A percentile compares a stretch with the other conserved stretches of the same genome.
Conservation (phyloP, 35 echinoderm and acorn worm genomes). For the Ophiothrix spiculata region DNA sequence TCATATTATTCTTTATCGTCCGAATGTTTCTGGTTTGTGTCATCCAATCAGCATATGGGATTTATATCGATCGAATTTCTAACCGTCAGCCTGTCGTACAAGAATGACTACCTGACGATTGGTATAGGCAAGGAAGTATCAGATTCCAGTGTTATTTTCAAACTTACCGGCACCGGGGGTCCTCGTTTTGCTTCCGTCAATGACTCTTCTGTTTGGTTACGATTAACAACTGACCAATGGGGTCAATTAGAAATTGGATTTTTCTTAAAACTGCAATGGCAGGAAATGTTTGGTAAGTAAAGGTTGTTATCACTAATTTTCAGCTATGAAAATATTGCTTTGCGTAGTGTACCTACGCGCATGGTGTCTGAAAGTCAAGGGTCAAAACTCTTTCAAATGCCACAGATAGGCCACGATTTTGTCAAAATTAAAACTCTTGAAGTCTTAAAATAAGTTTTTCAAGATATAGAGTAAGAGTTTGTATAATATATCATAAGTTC, state of each 20-base stretch:
- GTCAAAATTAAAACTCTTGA: too few relatives aligned
- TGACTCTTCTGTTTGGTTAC: neutral
- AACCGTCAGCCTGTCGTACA: neutral
- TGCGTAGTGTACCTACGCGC: too few relatives aligned
- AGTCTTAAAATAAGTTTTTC: too few relatives aligned
- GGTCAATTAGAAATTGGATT: neutral
- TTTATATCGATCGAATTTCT: neutral
- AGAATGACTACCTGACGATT: neutral
- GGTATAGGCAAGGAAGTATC: neutral
- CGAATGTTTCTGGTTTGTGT: neutral
- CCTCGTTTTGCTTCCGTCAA: neutral
- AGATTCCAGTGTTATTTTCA: neutral
- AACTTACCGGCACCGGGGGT: neutral
- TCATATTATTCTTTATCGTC: neutral
- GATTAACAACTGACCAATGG: neutral
- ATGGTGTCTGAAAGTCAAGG: too few relatives aligned
- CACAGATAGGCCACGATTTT: too few relatives aligned
- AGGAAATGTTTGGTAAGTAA: constrained; percentile 2
- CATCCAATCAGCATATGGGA: neutral
- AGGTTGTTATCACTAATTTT: too few relatives aligned
- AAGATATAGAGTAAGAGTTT: too few relatives aligned
- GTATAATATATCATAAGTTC: too few relatives aligned
- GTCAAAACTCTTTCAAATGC: too few relatives aligned
- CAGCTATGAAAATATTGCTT: too few relatives aligned
- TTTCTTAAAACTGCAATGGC: neutral